Conservation (phyloP, 2,797 vertebrate species). For the Pangasius sanitwongsei region DNA sequence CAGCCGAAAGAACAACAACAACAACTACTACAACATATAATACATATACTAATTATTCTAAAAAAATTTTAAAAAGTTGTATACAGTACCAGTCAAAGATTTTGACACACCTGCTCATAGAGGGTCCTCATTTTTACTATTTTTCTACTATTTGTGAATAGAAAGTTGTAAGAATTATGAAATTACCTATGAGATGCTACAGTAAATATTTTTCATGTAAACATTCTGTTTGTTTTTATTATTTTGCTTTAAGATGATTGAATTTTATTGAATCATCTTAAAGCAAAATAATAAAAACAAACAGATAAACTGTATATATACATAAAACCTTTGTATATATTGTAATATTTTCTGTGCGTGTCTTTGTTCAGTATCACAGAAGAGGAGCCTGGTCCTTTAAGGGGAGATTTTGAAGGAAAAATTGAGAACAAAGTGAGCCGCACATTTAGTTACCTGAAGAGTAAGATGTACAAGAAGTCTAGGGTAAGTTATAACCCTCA, state of each 20-base stretch:
- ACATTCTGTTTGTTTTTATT: too few species aligned
- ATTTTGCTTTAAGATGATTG: too few species aligned
- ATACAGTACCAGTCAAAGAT: background rate
- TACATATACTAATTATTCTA: background rate
- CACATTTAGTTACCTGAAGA: slow-evolving; percentile 98
- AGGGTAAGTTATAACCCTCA: slow-evolving; percentile 77
- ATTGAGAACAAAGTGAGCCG: slow-evolving; percentile 91
- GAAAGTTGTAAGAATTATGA: background rate
- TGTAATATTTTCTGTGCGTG: background rate
- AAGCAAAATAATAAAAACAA: background rate
- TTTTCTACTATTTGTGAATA: too few species aligned
- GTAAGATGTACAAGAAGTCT: slow-evolving; percentile 98
- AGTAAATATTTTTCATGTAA: too few species aligned
- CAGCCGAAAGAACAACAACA: too few species aligned
- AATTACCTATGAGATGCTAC: too few species aligned
- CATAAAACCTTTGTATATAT: background rate
- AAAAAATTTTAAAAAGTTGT: background rate
- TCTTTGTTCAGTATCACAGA: slow-evolving; percentile 83
- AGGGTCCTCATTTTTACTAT: too few species aligned
- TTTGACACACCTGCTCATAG: background rate
- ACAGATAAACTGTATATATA: background rate
- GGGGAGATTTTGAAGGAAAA: slow-evolving; percentile 82
- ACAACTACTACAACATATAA: too few species aligned
- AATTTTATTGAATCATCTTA: background rate
- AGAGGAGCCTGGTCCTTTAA: slow-evolving; percentile 83